Percentiles rank a stretch among this genome's conserved stretches.
Conservation (phyloP, 2,113 vertebrate genomes). For the Sylvia atricapilla region DNA sequence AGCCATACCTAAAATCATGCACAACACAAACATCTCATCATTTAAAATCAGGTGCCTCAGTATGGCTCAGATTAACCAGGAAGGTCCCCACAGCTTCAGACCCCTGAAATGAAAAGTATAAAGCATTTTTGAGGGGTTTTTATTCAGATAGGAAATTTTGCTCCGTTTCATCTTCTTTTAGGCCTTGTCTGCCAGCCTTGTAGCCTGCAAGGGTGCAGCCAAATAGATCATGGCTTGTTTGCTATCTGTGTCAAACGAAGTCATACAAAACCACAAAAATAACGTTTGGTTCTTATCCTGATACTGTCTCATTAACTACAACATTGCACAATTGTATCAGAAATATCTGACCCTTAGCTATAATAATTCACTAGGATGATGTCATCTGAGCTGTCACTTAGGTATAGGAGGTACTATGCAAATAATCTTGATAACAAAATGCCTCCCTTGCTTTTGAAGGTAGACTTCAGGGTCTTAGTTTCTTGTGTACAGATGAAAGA, state of each 20-base stretch:
- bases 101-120: background rate
- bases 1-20: background rate
- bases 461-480: background rate
- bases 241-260: background rate
- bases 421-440: constrained; percentile 40
- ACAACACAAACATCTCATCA: background rate
- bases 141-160: background rate
- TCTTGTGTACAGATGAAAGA: constrained; percentile 5
- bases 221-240: background rate
- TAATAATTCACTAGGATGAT: constrained; percentile 51
- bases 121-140: background rate
- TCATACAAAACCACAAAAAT: constrained; percentile 41
- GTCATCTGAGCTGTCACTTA: background rate
- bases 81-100: background rate
- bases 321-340: constrained; percentile 44
- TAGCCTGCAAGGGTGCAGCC: background rate
- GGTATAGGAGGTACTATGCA: constrained; percentile 25
- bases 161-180: background rate
- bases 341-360: constrained; percentile 58
- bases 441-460: constrained; percentile 42
- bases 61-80: background rate
- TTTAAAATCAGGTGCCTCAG: background rate
- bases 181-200: background rate
- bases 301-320: constrained; percentile 26
- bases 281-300: constrained; percentile 39